Evolutionary conservation across 2,888 invertebrate species (phyloP).

Genomic region (Endomychus coccineus): DNA sequence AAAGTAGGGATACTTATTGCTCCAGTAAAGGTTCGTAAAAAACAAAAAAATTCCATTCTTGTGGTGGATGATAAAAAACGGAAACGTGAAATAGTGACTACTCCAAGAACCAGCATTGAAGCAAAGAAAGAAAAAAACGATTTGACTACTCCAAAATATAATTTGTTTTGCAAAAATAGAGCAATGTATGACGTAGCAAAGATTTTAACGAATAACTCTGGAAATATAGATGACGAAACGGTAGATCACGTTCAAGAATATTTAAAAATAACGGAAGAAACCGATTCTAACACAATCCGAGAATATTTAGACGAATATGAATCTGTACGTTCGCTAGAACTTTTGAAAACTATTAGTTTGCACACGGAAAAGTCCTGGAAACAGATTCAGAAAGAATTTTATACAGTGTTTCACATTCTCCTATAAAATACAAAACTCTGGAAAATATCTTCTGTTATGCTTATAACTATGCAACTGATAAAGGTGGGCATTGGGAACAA

Average conservation of each 20-base stretch:
- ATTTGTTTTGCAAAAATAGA: constrained; percentile 29
- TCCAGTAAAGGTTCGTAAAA: too few relatives aligned
- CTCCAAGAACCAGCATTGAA: constrained; percentile 37
- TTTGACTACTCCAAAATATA: constrained; percentile 9
- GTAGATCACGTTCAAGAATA: constrained; percentile 22
- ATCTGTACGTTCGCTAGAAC: background rate
- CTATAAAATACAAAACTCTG: constrained; percentile 12
- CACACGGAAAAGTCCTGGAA: background rate
- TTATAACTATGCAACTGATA: constrained; percentile 29
- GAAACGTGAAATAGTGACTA: background rate
- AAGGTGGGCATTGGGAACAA: constrained; percentile 27
- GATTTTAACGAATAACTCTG: constrained; percentile 21
- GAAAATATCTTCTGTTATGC: constrained; percentile 34
- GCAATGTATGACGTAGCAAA: constrained; percentile 33
- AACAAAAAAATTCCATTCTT: too few relatives aligned
- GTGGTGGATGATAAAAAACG: too few relatives aligned
- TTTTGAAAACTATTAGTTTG: background rate
- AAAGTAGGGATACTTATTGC: too few relatives aligned
- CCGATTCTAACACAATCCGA: background rate
- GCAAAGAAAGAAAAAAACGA: constrained; percentile 4
- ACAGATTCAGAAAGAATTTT: background rate
- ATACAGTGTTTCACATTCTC: background rate
- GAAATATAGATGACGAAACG: constrained; percentile 18
- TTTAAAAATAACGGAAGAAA: constrained; percentile 21
- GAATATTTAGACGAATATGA: background rate